Evolutionary conservation across 2,888 invertebrate genomes (phyloP), one percentile per base, ranked within the genome.

Genomic region (Platycheirus rosarum): DNA sequence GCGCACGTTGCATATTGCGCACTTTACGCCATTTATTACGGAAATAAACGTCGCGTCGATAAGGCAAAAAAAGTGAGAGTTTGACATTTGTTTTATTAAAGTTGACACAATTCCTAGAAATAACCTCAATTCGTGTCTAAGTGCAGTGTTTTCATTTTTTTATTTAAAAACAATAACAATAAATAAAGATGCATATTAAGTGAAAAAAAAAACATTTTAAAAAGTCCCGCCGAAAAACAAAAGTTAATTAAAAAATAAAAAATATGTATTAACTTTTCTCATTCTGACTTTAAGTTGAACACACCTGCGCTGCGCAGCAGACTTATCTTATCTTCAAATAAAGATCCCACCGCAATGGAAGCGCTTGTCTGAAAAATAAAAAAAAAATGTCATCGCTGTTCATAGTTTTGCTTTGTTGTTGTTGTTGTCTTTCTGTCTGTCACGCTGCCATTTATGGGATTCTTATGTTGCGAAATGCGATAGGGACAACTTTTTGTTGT

Each of bases 241-340:
- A 65, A 11, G n/a, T n/a, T n/a, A n/a, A n/a, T n/a, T n/a, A n/a
- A n/a, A n/a, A n/a, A n/a, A n/a, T n/a, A n/a, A n/a, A n/a, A n/a
- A n/a, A n/a, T n/a, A n/a, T n/a, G n/a, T n/a, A n/a, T n/a, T n/a
- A n/a, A n/a, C n/a, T n/a, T n/a, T n/a, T n/a, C n/a, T n/a, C n/a
- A n/a, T n/a, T n/a, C 46, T 66, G 53, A 76, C 53, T 53, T 57
- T 16, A 35, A 32, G 29, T 57, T 63, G 35, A 37, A 62, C 70
- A 76, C 70, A 80, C 76, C 66, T 76, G 76, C 76, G 40, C 66
- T 76, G 76, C 76, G 40, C 70, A 46, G 8, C 65, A 65, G 63
- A 40, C 18, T 65, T 65, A 79, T 80, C 79, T 80, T 70, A 80
- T 75, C 75, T 57, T 3, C 23, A 37, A 44, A 70, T 51, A 7